Evolutionary conservation across 2,113 vertebrate genomes (phyloP).

Genomic region (Phalacrocorax carbo): DNA sequence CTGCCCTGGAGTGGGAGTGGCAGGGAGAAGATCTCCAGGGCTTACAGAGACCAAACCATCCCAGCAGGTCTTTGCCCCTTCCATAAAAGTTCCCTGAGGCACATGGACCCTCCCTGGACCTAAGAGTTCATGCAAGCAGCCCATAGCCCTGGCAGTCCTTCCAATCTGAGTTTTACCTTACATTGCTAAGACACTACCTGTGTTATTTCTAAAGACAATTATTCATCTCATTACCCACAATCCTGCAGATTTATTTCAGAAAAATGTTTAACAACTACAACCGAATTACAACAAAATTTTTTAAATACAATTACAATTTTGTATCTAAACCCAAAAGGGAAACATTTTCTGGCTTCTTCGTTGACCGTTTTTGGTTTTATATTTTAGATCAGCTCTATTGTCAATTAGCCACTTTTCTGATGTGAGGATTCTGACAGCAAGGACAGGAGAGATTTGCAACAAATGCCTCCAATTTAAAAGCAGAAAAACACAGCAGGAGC

Average conservation of each 20-base stretch:
- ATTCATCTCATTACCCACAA: not conserved
- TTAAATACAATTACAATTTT: not conserved
- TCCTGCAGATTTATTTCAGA: not conserved
- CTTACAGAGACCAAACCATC: not conserved
- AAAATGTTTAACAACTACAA: not conserved
- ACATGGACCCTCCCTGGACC: not conserved
- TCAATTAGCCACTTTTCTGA: not conserved
- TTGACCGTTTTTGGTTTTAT: not conserved
- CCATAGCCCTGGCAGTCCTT: not conserved
- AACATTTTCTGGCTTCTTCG: not conserved
- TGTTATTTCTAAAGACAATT: not conserved
- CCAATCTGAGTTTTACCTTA: not conserved
- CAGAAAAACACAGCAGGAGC: conserved; percentile 19
- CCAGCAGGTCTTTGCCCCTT: not conserved
- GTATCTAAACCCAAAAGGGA: not conserved
- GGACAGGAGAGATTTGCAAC: not conserved
- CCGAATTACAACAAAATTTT: not conserved
- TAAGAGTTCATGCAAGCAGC: not conserved
- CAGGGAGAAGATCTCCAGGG: not conserved
- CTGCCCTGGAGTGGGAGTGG: not conserved
- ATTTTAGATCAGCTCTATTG: not conserved
- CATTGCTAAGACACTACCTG: not conserved
- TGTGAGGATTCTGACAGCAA: not conserved
- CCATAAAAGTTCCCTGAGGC: not conserved
- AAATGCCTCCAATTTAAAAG: conserved; percentile 18